Percentiles rank a stretch among this genome's conserved stretches.
These are phyloP conservation scores for Ceyx margarethae DNA, from an alignment of 2,113 vertebrate genomes.

Conservation along the genomic window DNA sequence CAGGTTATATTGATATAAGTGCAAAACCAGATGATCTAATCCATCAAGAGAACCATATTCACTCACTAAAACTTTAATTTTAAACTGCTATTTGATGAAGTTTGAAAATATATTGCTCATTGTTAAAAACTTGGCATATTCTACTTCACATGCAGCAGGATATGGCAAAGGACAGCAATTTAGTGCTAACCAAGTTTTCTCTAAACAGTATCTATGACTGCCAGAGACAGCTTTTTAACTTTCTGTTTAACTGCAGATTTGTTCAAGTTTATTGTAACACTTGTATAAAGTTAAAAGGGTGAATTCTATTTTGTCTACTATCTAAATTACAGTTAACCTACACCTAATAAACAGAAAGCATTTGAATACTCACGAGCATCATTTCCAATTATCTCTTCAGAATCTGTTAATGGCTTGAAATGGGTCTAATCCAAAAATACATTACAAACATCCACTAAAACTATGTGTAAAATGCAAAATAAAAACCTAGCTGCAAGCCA, in stretches of 20 bases:
- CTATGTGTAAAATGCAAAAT: background rate
- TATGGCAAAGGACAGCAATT: background rate
- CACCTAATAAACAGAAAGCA: background rate
- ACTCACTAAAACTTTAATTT: background rate
- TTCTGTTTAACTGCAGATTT: background rate
- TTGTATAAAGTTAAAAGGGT: constrained; percentile 5
- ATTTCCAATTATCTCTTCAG: background rate
- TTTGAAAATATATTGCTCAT: background rate
- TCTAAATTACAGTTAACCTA: background rate
- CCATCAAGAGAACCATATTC: constrained; percentile 3
- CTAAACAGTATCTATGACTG: background rate
- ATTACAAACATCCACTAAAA: constrained; percentile 25
- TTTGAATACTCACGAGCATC: background rate
- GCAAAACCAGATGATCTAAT: background rate
- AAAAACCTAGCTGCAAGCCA: constrained; percentile 19
- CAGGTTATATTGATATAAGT: background rate
- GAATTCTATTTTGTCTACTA: constrained; percentile 16
- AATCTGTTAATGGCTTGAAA: constrained; percentile 38
- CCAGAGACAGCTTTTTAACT: background rate
- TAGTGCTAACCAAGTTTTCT: background rate
- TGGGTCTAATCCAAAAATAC: background rate
- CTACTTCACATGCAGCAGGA: background rate
- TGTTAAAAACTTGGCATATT: constrained; percentile 42
- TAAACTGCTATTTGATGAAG: background rate
- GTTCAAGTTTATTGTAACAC: background rate